Conservation (phyloP, 2,113 vertebrate species). For the Apeltes quadracus region DNA sequence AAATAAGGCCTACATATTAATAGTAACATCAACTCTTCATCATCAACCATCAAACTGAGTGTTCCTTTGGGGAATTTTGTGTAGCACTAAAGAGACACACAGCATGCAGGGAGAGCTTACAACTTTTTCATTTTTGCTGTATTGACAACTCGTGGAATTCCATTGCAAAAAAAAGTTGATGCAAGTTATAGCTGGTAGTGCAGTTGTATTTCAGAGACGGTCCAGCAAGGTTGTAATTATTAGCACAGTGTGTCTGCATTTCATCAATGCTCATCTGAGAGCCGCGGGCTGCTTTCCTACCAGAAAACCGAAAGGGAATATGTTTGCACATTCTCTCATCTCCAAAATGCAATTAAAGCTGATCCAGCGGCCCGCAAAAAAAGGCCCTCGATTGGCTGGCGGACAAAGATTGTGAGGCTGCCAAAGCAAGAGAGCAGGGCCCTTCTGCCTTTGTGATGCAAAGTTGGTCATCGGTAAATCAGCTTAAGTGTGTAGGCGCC, state of each 20-base stretch:
- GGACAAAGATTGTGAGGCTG: constrained; percentile 37
- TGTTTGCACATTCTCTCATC: constrained; percentile 40
- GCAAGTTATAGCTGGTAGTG: background rate
- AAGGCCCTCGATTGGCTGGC: constrained; percentile 51
- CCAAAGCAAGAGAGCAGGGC: constrained; percentile 38
- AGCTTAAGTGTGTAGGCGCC: constrained; percentile 51
- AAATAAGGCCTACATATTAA: no score
- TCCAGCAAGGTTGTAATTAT: background rate
- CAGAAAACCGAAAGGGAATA: constrained; percentile 11
- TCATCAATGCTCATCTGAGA: constrained; percentile 9
- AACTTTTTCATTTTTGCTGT: background rate
- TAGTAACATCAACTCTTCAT: no score
- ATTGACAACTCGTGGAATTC: background rate
- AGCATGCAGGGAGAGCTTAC: background rate
- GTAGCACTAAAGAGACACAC: background rate
- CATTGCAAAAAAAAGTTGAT: background rate
- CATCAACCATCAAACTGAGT: no score
- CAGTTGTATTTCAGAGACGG: background rate
- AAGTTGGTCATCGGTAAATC: constrained; percentile 44
- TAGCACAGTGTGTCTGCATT: constrained; percentile 5
- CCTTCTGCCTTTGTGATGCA: constrained; percentile 66
- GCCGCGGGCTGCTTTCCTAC: background rate
- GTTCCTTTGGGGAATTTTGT: background rate
- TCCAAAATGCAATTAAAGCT: constrained; percentile 44
- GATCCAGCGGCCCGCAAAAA: constrained; percentile 30